These are phyloP conservation scores for Macaca mulatta DNA, from an alignment of 2,113 vertebrate species.

Conservation along the genomic window DNA sequence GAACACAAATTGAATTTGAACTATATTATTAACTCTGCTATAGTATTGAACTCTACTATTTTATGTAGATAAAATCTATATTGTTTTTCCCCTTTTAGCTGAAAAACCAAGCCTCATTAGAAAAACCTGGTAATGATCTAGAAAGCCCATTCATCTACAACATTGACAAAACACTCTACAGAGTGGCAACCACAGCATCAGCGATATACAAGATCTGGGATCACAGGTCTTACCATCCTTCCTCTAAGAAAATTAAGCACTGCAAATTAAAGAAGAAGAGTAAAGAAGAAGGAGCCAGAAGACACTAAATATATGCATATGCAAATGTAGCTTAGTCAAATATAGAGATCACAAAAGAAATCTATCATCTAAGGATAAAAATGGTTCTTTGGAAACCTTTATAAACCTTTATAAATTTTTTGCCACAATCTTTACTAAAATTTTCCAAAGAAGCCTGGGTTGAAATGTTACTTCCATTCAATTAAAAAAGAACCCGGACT, in stretches of 20 bases:
- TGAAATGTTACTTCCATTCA: conserved; percentile 30
- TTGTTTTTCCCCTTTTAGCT: conserved; percentile 51
- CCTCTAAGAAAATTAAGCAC: conserved; percentile 53
- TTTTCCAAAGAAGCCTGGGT: neutral
- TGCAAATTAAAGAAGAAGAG: conserved; percentile 52
- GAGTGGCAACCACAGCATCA: conserved; percentile 56
- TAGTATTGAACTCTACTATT: no score
- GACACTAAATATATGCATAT: neutral
- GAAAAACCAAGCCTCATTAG: conserved; percentile 3
- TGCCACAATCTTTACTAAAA: conserved; percentile 36
- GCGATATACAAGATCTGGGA: conserved; percentile 71
- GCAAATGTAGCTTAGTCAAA: neutral
- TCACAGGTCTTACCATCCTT: neutral
- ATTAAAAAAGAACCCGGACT: neutral
- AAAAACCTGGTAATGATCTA: neutral
- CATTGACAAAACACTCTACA: conserved; percentile 70
- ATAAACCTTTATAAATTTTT: neutral
- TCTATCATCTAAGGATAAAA: neutral
- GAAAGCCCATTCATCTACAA: conserved; percentile 17
- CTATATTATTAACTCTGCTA: neutral
- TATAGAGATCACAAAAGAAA: neutral
- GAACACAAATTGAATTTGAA: conserved; percentile 41
- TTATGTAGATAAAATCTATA: neutral
- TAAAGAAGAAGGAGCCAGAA: neutral
- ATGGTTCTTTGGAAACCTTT: neutral